Evolutionary conservation across 2,888 invertebrate genomes (phyloP).

Genomic region (Cremastobaeus sp.): DNA sequence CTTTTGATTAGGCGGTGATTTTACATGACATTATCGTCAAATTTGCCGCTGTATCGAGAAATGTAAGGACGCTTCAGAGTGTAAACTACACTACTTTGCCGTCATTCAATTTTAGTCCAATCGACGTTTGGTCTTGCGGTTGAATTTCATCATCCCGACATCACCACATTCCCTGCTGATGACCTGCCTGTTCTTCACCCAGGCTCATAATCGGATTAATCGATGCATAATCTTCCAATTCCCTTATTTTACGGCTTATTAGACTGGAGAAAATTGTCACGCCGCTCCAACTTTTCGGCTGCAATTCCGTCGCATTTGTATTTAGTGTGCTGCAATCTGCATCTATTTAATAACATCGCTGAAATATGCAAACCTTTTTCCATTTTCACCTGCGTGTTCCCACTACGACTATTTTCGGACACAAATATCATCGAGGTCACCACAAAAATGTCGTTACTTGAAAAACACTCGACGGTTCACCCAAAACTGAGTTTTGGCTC

Average conservation of each 20-base stretch:
- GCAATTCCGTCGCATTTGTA: neutral
- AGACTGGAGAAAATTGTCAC: slow-evolving; percentile 1
- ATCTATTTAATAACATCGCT: slow-evolving; percentile 8
- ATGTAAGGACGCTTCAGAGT: no score
- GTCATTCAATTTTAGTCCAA: slow-evolving; percentile 43
- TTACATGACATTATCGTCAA: slow-evolving; percentile 40
- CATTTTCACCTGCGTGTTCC: no score
- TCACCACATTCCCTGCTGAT: slow-evolving; percentile 40
- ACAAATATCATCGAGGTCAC: no score
- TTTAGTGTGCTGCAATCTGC: neutral
- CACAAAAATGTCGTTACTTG: no score
- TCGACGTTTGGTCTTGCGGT: slow-evolving; percentile 51
- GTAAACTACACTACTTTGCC: slow-evolving; percentile 36
- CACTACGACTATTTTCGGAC: no score
- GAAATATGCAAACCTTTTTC: no score
- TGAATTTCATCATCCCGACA: slow-evolving; percentile 47
- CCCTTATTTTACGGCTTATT: slow-evolving; percentile 35
- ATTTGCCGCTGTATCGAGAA: no score
- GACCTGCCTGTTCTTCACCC: slow-evolving; percentile 5
- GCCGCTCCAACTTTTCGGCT: neutral
- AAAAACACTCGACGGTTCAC: no score
- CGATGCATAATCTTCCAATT: slow-evolving; percentile 51
- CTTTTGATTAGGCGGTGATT: slow-evolving; percentile 6
- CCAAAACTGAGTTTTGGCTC: no score
- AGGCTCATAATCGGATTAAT: slow-evolving; percentile 61